Base-by-base conservation (phyloP, 1,140 invertebrate species). In the Brachionus sp. region DNA sequence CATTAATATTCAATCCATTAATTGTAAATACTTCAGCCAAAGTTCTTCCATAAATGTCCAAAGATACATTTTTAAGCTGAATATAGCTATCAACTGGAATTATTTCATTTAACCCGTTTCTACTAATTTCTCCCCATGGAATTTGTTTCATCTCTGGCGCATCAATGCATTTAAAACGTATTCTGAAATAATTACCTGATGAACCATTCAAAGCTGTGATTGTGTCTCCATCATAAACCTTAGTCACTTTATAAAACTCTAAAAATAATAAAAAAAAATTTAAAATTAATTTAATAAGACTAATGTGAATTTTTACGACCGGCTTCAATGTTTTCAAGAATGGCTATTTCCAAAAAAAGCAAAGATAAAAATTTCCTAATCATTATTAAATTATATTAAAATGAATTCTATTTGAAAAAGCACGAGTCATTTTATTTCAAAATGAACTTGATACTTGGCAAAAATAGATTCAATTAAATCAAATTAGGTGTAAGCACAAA, bases 211-310 rank as follows among this genome's bases (percentile, higher is more conserved):
- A 44, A 33, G 37, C 57, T 33, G 77, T 80, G 3, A 80, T 33
- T 12, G 77, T 80, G 23, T 80, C 77, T 37, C 77, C 77, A 80
- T 80, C 77, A 80, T 80, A 80, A 35, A 80, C 77, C 35, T 77
- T 77, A 13, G 25, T 77, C 23, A 77, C 42, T 13, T 33, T 77
- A 35, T 77, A 77, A 37, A 70, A 29, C 37, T 2, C n/a, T 29
- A 7, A 25, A 9, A 29, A 29, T 29, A 19, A 37, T 37, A 37
- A n/a, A 70, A 42, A 35, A 3, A 5, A n/a, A 7, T 9, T 70
- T n/a, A 5, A 70, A 35, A 12, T n/a, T n/a, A n/a, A n/a, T n/a
- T n/a, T n/a, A n/a, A n/a, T n/a, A n/a, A n/a, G n/a, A n/a, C n/a
- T n/a, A n/a, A n/a, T n/a, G n/a, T n/a, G n/a, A n/a, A n/a, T n/a